Conservation (phyloP, 1,140 invertebrate genomes). For the Anastatus disparis region DNA sequence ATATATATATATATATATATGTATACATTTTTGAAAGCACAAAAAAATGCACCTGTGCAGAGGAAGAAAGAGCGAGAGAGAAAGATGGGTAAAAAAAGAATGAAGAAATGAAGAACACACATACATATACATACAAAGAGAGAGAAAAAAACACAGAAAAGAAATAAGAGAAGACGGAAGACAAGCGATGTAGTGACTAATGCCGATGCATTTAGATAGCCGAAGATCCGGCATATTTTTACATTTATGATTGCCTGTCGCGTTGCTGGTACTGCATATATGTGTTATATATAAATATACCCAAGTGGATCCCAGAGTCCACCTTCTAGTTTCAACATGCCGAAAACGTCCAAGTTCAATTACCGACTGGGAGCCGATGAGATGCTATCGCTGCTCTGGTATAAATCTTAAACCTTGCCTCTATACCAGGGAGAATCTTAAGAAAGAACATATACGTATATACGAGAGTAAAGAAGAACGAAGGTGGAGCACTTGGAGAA, state of each 20-base stretch:
- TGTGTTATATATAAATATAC: too few relatives aligned
- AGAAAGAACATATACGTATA: background rate
- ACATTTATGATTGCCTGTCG: constrained; percentile 39
- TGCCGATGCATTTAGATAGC: constrained; percentile 37
- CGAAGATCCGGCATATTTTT: constrained; percentile 39
- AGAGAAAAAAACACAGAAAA: background rate
- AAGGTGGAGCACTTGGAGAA: constrained; percentile 24
- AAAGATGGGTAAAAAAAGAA: background rate
- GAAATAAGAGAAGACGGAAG: constrained; percentile 19
- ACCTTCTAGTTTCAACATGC: constrained; percentile 36
- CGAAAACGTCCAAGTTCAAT: constrained; percentile 43
- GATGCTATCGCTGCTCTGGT: constrained; percentile 37
- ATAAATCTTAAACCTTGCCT: constrained; percentile 33
- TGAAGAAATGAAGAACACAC: background rate
- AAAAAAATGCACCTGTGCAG: constrained; percentile 23
- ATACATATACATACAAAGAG: background rate
- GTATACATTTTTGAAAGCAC: too few relatives aligned
- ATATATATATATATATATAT: too few relatives aligned
- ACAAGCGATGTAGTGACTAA: constrained; percentile 29
- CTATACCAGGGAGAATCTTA: too few relatives aligned
- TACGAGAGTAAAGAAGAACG: background rate
- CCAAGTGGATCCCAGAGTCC: constrained; percentile 13
- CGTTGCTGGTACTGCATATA: background rate
- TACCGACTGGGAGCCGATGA: constrained; percentile 42
- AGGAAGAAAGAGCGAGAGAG: background rate